Conservation (phyloP, 2,888 invertebrate species). For the Baronia brevicornis region DNA sequence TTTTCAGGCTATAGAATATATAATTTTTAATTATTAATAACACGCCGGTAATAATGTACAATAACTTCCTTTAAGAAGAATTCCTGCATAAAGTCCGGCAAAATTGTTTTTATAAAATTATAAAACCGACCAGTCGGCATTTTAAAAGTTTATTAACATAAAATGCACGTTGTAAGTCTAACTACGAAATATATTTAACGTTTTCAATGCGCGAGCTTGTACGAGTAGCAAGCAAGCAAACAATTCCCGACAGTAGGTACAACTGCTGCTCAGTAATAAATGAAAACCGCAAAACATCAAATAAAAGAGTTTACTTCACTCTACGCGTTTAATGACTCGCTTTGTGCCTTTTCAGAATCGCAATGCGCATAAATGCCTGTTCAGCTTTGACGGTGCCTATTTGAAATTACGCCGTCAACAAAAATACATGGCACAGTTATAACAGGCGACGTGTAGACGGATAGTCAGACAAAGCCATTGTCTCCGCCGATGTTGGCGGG, state of each 20-base stretch:
- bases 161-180: too few relatives aligned
- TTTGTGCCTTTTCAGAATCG: conserved; percentile 23
- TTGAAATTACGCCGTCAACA: conserved; percentile 41
- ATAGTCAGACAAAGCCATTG: conserved; percentile 70
- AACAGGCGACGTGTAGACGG: conserved; percentile 48
- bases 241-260: conserved; percentile 5
- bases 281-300: conserved; percentile 20
- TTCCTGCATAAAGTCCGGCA: too few relatives aligned
- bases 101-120: too few relatives aligned
- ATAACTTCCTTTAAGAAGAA: background rate
- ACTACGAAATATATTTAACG: too few relatives aligned
- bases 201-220: too few relatives aligned
- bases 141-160: too few relatives aligned
- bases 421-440: conserved; percentile 47
- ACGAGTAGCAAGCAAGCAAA: too few relatives aligned
- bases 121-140: too few relatives aligned
- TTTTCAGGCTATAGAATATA: background rate
- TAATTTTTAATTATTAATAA: too few relatives aligned
- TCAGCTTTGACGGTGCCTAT: conserved; percentile 36
- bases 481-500: conserved; percentile 52
- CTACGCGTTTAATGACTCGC: conserved; percentile 25
- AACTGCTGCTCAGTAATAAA: conserved; percentile 21
- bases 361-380: conserved; percentile 24
- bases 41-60: background rate
- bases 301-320: conserved; percentile 32